phyloP scores from a whole-genome alignment of 2,797 vertebrate species.

The Synanceia verrucosa region DNA sequence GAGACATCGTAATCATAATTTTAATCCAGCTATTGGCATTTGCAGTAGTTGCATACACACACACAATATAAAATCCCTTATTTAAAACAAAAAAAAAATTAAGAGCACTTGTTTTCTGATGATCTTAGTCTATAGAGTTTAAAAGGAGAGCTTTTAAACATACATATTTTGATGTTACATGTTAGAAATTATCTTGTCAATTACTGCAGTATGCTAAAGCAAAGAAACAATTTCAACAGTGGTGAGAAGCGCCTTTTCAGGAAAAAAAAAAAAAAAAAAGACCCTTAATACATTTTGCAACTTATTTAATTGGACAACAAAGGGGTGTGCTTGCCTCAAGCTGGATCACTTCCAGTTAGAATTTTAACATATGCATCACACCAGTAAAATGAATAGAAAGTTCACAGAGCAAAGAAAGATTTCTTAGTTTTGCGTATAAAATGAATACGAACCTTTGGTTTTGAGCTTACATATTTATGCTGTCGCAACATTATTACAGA shows the following conservation, averaged over 20 bases:
- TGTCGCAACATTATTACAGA: slow-evolving; percentile 60
- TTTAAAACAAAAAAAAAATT: slow-evolving; percentile 67
- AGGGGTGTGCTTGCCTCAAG: slow-evolving; percentile 44
- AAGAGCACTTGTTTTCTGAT: slow-evolving; percentile 75
- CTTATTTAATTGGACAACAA: slow-evolving; percentile 50
- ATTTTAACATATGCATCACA: slow-evolving; percentile 52
- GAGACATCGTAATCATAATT: slow-evolving; percentile 58
- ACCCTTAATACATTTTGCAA: slow-evolving; percentile 39
- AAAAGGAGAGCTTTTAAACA: slow-evolving; percentile 45
- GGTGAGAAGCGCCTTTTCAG: slow-evolving; percentile 24
- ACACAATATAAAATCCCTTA: slow-evolving; percentile 79
- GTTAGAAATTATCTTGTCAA: slow-evolving; percentile 48
- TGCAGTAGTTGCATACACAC: slow-evolving; percentile 73
- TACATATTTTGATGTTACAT: slow-evolving; percentile 34
- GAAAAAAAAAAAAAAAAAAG: slow-evolving; percentile 21
- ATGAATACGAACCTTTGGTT: slow-evolving; percentile 78
- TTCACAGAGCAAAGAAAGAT: slow-evolving; percentile 49
- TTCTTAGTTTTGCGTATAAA: slow-evolving; percentile 48
- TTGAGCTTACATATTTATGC: slow-evolving; percentile 70
- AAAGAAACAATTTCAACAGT: slow-evolving; percentile 18
- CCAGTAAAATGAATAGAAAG: slow-evolving; percentile 52
- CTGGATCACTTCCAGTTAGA: slow-evolving; percentile 71
- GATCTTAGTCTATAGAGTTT: slow-evolving; percentile 41
- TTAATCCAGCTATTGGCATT: slow-evolving; percentile 83
- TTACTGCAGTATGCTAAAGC: slow-evolving; percentile 37